Evolutionary conservation across 2,113 vertebrate genomes (phyloP), one percentile per base, ranked within the genome.

Genomic region (Hymenochirus boettgeri): DNA sequence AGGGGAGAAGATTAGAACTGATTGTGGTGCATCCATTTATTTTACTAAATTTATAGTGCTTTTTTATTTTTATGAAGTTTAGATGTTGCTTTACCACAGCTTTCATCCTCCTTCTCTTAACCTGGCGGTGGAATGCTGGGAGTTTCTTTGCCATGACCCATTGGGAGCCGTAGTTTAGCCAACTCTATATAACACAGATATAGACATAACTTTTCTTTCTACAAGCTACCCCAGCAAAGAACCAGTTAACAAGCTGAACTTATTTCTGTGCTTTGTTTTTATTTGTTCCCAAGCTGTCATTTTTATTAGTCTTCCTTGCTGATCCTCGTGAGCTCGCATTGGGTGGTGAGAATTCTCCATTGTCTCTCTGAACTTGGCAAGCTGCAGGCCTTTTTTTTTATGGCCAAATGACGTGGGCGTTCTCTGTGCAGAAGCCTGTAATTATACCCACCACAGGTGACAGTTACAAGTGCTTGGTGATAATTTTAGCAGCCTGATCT

Each of bases 361-460:
- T 82, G 80, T 84, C 73, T 81, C 81, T 55, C 79, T 60, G 75
- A 66, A 63, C 82, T 78, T 85, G 82, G 86, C 82, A 78, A 83
- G 78, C 79, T 64, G 71, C 62, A 77, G 80, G 85, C 80, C 85
- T 21, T 77, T 82, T n/a, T n/a, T 31, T 85, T 85, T 83, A 80
- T 78, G 77, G 81, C 80, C 70, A 52, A 78, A 79, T 73, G 83
- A 88, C 72, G 79, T 80, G 85, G 88, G 79, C 77, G 78, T 79
- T 85, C 83, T 87, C 80, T 81, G 74, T 62, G 66, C 76, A 71
- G 80, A 89, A 84, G 85, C 88, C 86, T 89, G 88, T 92, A 93
- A 94, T 93, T 92, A 92, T 88, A 91, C 86, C 87, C 90, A 89
- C 90, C 77, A 77, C 88, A 85, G 89, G 88, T 86, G 85, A 90